Percentiles rank a stretch among this genome's conserved stretches.
Evolutionary conservation across 2,113 vertebrate species (phyloP).

Genomic region (Mandrillus leucophaeus): DNA sequence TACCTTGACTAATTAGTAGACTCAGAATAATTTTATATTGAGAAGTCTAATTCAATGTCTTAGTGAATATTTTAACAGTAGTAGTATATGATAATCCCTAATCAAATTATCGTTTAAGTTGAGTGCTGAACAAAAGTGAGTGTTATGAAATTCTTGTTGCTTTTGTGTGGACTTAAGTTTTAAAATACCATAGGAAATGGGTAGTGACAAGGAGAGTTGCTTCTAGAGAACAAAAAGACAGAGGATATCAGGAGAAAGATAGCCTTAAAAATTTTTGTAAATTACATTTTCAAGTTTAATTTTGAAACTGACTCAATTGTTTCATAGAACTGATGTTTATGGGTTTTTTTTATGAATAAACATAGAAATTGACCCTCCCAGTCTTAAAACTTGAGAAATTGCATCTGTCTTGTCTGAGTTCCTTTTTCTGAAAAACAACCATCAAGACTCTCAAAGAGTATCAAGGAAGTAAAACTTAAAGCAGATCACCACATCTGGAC

Average conservation of each 20-base stretch:
- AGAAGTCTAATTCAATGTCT: background rate
- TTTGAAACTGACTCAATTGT: too few species aligned
- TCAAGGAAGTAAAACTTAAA: too few species aligned
- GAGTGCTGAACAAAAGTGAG: background rate
- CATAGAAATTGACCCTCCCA: too few species aligned
- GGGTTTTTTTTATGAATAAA: too few species aligned
- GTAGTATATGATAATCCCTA: background rate
- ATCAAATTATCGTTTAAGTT: background rate
- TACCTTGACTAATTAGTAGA: constrained; percentile 39
- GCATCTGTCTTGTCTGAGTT: too few species aligned
- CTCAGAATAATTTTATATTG: background rate
- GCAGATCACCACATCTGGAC: too few species aligned
- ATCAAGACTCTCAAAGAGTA: too few species aligned
- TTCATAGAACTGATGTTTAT: too few species aligned
- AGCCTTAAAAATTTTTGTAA: background rate
- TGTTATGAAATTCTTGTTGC: background rate
- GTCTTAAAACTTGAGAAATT: too few species aligned
- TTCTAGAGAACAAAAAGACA: background rate
- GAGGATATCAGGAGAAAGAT: background rate
- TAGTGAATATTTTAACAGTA: constrained; percentile 38
- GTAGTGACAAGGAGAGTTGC: background rate
- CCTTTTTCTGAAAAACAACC: too few species aligned
- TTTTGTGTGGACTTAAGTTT: background rate
- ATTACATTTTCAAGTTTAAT: constrained; percentile 15
- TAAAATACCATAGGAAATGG: background rate